Base-by-base conservation (phyloP, 2,113 vertebrate species). In the Lipophrys pholis region DNA sequence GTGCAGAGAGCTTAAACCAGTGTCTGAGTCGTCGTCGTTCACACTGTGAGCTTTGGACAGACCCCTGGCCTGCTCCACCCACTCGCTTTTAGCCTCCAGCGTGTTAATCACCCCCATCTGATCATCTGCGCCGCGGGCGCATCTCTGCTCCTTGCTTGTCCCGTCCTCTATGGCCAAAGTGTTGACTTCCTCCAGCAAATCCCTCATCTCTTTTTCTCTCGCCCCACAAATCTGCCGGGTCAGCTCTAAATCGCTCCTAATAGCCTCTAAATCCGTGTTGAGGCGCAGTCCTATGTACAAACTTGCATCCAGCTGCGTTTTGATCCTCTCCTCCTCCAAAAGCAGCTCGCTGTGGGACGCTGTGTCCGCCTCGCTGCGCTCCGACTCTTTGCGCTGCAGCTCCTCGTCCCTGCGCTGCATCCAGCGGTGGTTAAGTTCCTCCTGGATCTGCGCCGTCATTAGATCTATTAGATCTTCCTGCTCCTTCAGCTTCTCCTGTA, bases 1-100 rank as follows among this genome's bases (percentile, higher is more conserved):
- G 91, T 99, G 96, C 95, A 99, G 95, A 43, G 97, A 99, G 73
- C 96, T 98, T 75, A 98, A 92, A 8, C 97, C 97, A 1, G 97
- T 99, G 83, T 99, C 97, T 16, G 97, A 99, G 84, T 99, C 97
- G 67, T 98, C 97, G 64, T 95, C 96, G 57, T 96, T 95, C 38
- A 84, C 92, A 5, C 88, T 90, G 11, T 93, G 92, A 54, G 81
- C 89, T 85, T 96, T 96, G 30, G 93, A 91, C 78, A 95, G 87
- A 16, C 91, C 93, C 41, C 94, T 91, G 56, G 94, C 94, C 87
- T 95, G 93, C 78, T 96, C 95, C 58, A 94, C 80, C 97, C 97
- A 97, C 50, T 79, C 92, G 8, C 73, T 73, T 17, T 85, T 82
- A 39, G 39, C 39, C 58, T 83, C 78, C 39, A 91, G 66, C 58